Evolutionary conservation across 2,888 invertebrate genomes (phyloP), one percentile per base, ranked within the genome.

Genomic region (Acronicta leporina): DNA sequence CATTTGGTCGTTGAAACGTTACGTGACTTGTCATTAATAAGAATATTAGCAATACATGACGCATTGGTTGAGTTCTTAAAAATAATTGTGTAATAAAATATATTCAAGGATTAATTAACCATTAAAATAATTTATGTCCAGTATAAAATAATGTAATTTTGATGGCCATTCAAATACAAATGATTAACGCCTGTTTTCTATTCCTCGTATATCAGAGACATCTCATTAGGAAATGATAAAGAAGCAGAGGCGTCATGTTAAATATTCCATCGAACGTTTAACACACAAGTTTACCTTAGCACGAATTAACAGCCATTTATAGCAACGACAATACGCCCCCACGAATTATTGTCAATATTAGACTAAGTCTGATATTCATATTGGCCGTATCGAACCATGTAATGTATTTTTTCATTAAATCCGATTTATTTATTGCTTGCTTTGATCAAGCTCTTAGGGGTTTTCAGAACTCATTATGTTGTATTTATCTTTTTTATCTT

Each of bases 231-330:
- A 40, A 42, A 45, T 56, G 44, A 56, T 59, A 64, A 69, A 77
- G 47, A 41, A 63, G 87, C 86, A 85, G 84, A 87, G 88, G 88
- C 87, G 89, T 86, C 68, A 59, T 78, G 71, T 79, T 82, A 80
- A 78, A 82, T 82, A 85, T 84, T 81, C 79, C 75, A 73, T 82
- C 62, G 69, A 65, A 41, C 77, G 74, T 77, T 85, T 80, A 80
- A 78, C 78, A 79, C 79, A 88, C 87, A 84, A 79, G 87, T 85
- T 88, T 82, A 87, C 88, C 89, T 90, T 89, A 89, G 85, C 88
- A 88, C 84, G 80, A 87, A 86, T 77, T 75, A 83, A 81, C 81
- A 77, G 68, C 81, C 83, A 78, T 86, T 80, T 86, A 84, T 79
- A 83, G 81, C 60, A 55, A 79, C 73, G 81, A 84, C 83, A 82